Base-by-base conservation (phyloP, 2,888 invertebrate species). In the Stenodera caucasica region DNA sequence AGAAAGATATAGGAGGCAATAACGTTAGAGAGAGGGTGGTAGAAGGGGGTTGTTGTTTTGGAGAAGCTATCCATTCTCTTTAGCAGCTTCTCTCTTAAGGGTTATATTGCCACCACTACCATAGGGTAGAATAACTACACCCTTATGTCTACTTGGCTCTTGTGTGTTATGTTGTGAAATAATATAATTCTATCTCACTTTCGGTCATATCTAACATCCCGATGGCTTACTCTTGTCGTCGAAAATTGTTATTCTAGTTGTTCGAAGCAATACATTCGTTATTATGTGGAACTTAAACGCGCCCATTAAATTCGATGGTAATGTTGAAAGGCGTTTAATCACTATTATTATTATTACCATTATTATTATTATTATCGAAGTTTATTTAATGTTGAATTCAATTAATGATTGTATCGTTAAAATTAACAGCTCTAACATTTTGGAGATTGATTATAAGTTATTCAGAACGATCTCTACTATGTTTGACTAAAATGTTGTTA, bases 121-220 rank as follows among this genome's bases (percentile, higher is more conserved):
- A 2, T 55, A 68, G 66, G 65, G 57, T 55, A 35, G 14, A 32
- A 37, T 50, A 68, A 70, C 61, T 55, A 65, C 69, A 67, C 70
- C 70, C 70, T 60, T 63, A 66, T 66, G 70, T 63, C 69, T 67
- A 70, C 66, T 68, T 67, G 61, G 58, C 60, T 59, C 5, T 26
- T 18, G 18, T 40, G 60, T 61, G 60, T 62, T 64, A 35, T 60
- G 59, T 54, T 60, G 57, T 59, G 61, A 67, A 69, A 68, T 67
- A 65, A 65, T 67, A 67, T 66, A 67, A 67, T 52, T 33, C 58
- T 56, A 58, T 55, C 61, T 55, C 53, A 32, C 55, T 3, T n/a
- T 5, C 40, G 11, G 3, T 21, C 40, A 18, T 11, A 12, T 32
- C 7, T 32, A 32, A 32, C 32, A 32, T 29, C 2, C 15, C 18